Evolutionary conservation across 2,113 vertebrate genomes (phyloP).

Genomic region (Raja brachyura): DNA sequence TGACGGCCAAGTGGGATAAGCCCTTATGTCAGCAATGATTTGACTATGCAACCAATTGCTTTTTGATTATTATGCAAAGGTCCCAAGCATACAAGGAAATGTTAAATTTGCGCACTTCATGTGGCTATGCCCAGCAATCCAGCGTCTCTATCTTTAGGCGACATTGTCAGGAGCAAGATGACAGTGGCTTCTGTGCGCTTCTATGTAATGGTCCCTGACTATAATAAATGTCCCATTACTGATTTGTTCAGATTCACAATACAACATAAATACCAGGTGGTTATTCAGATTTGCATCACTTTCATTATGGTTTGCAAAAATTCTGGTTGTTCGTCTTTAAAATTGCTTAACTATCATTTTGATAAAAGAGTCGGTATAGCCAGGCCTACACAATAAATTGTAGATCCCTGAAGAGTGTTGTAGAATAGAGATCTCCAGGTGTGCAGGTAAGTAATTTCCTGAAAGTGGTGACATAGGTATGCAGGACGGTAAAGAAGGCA

Average conservation of each 20-base stretch:
- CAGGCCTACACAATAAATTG: too few relatives aligned
- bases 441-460: too few relatives aligned
- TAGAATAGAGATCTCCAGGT: too few relatives aligned
- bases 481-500: too few relatives aligned
- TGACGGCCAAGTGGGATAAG: too few relatives aligned
- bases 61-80: too few relatives aligned
- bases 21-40: too few relatives aligned
- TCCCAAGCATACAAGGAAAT: too few relatives aligned
- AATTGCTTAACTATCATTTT: not conserved
- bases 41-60: too few relatives aligned
- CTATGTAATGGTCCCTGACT: not conserved
- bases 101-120: not conserved
- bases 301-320: not conserved
- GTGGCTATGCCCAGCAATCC: not conserved
- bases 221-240: not conserved
- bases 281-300: not conserved
- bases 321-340: not conserved
- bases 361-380: too few relatives aligned
- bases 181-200: not conserved
- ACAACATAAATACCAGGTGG: not conserved
- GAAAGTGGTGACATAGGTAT: too few relatives aligned
- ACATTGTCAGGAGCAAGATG: not conserved
- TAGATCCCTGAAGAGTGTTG: too few relatives aligned
- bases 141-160: not conserved
- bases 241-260: not conserved